These are phyloP conservation scores for Pelobates cultripes DNA, from an alignment of 2,797 vertebrate genomes.

Conservation along the genomic window DNA sequence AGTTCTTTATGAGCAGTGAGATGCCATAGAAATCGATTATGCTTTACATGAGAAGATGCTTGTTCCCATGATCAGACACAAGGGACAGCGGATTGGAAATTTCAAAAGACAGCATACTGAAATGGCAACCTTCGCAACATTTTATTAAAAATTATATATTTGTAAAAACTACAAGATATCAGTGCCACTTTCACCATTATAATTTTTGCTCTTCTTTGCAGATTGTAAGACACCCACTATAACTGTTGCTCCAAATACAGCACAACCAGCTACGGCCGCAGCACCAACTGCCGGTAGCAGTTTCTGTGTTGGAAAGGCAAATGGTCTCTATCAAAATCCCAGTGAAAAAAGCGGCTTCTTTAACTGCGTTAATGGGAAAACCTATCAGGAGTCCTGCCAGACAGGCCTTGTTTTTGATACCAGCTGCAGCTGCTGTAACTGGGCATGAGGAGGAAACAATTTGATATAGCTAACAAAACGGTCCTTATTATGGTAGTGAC, in stretches of 20 bases:
- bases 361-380: slow-evolving; percentile 50
- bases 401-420: slow-evolving; percentile 53
- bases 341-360: slow-evolving; percentile 49
- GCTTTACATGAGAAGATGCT: too few relatives aligned
- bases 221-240: slow-evolving; percentile 51
- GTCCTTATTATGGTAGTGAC: too few relatives aligned
- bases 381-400: slow-evolving; percentile 52
- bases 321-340: slow-evolving; percentile 47
- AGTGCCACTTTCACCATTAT: background rate
- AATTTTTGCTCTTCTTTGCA: slow-evolving; percentile 27
- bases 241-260: slow-evolving; percentile 50
- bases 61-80: too few relatives aligned
- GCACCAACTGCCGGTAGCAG: slow-evolving; percentile 14
- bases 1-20: too few relatives aligned
- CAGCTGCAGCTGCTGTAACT: slow-evolving; percentile 58
- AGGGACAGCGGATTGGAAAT: too few relatives aligned
- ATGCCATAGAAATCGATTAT: too few relatives aligned
- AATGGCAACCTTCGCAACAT: too few relatives aligned
- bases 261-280: background rate
- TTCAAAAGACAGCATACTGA: too few relatives aligned
- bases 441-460: slow-evolving; percentile 13
- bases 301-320: slow-evolving; percentile 50
- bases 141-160: background rate
- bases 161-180: too few relatives aligned
- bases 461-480: too few relatives aligned